Evolutionary conservation across 2,888 invertebrate genomes (phyloP).

Genomic region (Caenorhabditis macrosperma): DNA sequence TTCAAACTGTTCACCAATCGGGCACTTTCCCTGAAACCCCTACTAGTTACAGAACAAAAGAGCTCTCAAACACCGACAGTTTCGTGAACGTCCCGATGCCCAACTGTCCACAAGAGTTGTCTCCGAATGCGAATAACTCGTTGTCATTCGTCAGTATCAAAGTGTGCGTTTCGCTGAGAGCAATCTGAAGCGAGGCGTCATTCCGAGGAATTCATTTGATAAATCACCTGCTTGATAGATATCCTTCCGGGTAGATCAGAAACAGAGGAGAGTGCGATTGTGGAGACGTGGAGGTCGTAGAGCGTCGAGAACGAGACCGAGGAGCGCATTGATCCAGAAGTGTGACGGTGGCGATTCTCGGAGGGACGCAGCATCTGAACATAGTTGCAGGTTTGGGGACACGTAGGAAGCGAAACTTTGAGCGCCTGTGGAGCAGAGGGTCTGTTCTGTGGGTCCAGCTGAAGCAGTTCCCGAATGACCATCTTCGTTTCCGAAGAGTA

Average conservation of each 20-base stretch:
- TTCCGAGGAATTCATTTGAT: too few relatives aligned
- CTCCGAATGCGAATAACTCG: slow-evolving; percentile 86
- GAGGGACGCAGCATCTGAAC: slow-evolving; percentile 67
- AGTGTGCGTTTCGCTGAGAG: slow-evolving; percentile 84
- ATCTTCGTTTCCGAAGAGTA: slow-evolving; percentile 85
- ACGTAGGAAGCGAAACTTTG: slow-evolving; percentile 38
- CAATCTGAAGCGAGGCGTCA: too few relatives aligned
- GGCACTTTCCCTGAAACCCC: slow-evolving; percentile 32
- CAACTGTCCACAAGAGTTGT: slow-evolving; percentile 85
- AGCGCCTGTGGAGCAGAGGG: slow-evolving; percentile 83
- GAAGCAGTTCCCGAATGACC: slow-evolving; percentile 84
- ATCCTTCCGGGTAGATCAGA: slow-evolving; percentile 83
- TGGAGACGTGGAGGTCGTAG: slow-evolving; percentile 73
- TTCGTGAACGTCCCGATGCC: slow-evolving; percentile 82
- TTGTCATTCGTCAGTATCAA: slow-evolving; percentile 84
- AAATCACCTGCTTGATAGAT: slow-evolving; percentile 82
- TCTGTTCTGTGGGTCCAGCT: slow-evolving; percentile 84
- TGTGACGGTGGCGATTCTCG: slow-evolving; percentile 45
- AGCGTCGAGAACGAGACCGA: slow-evolving; percentile 69
- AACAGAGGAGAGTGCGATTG: slow-evolving; percentile 62
- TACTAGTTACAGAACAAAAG: too few relatives aligned
- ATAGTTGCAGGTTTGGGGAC: neutral
- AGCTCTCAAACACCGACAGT: slow-evolving; percentile 9
- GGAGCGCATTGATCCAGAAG: slow-evolving; percentile 51
- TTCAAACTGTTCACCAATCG: slow-evolving; percentile 42